A percentile compares a stretch with the other conserved stretches of the same genome.
These are phyloP conservation scores for Ferdinandea cuprea DNA, from an alignment of 2,888 invertebrate species.

Conservation along the genomic window DNA sequence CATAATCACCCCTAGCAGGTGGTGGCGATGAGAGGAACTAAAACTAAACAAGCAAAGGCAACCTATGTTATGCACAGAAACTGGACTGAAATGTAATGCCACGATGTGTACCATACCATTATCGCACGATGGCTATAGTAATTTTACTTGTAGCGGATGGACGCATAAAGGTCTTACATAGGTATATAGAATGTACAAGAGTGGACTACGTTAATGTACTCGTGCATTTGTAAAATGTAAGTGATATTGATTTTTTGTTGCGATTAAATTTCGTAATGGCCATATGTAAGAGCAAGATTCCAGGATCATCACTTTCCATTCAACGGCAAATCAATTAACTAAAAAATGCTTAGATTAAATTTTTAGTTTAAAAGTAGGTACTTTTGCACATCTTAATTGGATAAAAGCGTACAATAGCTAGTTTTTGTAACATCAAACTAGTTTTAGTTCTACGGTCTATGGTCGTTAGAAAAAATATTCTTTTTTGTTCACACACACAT, in stretches of 20 bases:
- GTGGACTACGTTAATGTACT: not conserved
- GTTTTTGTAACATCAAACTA: not conserved
- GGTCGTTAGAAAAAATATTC: conserved; percentile 12
- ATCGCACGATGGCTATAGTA: conserved; percentile 22
- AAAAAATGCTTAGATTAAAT: not conserved
- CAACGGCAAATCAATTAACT: not conserved
- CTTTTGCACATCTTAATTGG: conserved; percentile 10
- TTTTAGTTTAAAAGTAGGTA: not conserved
- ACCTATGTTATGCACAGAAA: not conserved
- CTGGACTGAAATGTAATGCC: conserved; percentile 13
- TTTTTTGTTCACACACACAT: not conserved
- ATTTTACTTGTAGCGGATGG: conserved; percentile 27
- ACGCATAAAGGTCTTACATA: conserved; percentile 18
- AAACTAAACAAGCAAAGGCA: not conserved
- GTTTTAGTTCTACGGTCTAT: not conserved
- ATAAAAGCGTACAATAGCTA: too few relatives aligned
- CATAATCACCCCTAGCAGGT: conserved; percentile 42
- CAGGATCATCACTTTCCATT: too few relatives aligned
- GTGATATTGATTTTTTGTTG: conserved; percentile 24
- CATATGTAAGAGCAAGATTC: too few relatives aligned
- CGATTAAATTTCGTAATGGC: not conserved
- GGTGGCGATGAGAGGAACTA: conserved; percentile 18
- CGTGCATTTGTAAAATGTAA: not conserved
- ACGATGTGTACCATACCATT: conserved; percentile 5
- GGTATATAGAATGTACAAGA: not conserved